A percentile compares a stretch with the other conserved stretches of the same genome.
Evolutionary conservation across 1,140 invertebrate genomes (phyloP).

Genomic region (Neodiprion virginianus): DNA sequence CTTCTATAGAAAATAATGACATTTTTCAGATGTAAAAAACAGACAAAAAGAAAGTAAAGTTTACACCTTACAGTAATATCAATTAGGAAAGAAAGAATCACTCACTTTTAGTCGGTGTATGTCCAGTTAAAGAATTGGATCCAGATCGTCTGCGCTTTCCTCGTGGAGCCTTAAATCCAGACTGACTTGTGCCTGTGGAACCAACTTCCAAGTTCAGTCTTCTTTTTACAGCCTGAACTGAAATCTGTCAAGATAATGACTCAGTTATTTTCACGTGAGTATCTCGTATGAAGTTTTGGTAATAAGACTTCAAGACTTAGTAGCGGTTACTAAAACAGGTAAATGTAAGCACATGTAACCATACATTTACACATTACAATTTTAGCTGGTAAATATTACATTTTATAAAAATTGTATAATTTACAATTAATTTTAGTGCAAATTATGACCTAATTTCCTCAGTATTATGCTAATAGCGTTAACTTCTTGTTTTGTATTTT

Average conservation of each 20-base stretch:
- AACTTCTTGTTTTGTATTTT: too few species aligned
- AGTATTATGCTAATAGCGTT: too few species aligned
- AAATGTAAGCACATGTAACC: not conserved
- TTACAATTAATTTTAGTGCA: too few species aligned
- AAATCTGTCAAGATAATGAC: constrained; percentile 46
- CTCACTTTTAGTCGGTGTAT: constrained; percentile 60
- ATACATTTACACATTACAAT: not conserved
- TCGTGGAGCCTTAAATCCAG: constrained; percentile 65
- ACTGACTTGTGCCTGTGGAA: constrained; percentile 57
- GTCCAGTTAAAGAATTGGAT: constrained; percentile 52
- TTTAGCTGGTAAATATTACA: too few species aligned
- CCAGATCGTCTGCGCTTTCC: constrained; percentile 60
- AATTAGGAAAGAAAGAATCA: not conserved
- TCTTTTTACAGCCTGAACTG: constrained; percentile 75
- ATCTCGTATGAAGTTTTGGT: too few species aligned
- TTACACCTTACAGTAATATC: too few species aligned
- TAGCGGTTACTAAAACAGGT: too few species aligned
- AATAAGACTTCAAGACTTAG: not conserved
- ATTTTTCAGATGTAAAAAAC: too few species aligned
- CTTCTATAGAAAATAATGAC: too few species aligned
- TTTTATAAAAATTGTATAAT: too few species aligned
- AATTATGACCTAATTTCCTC: too few species aligned
- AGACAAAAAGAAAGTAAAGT: too few species aligned
- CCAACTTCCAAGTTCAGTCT: constrained; percentile 75
- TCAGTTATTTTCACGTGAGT: not conserved